These are phyloP conservation scores for Zaprionus taronus DNA, from an alignment of 1,140 invertebrate genomes.

Conservation along the genomic window DNA sequence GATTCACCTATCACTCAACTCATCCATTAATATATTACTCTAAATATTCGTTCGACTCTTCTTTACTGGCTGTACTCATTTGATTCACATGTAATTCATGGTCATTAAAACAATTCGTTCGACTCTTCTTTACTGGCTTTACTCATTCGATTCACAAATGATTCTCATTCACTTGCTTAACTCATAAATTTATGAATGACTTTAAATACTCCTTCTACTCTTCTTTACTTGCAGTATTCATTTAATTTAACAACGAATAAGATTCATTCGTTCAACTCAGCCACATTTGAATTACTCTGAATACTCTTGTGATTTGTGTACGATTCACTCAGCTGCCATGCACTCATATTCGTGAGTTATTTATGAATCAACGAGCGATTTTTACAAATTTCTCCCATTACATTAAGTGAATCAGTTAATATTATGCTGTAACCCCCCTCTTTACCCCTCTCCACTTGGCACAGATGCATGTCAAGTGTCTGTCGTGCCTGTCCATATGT, in stretches of 20 bases:
- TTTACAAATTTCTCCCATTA: constrained; percentile 11
- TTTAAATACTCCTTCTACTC: too few species aligned
- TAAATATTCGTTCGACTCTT: too few species aligned
- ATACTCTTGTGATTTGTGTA: not conserved
- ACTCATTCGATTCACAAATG: too few species aligned
- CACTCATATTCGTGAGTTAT: constrained; percentile 2
- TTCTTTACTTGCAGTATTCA: too few species aligned
- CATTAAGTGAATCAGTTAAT: constrained; percentile 34
- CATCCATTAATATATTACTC: not conserved
- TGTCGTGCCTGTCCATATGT: constrained; percentile 12
- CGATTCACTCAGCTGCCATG: constrained; percentile 1
- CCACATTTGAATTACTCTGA: not conserved
- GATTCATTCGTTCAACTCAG: not conserved
- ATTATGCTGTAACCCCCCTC: constrained; percentile 2
- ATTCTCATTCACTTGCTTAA: too few species aligned
- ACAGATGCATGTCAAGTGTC: constrained; percentile 69
- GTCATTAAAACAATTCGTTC: too few species aligned
- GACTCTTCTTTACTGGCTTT: too few species aligned
- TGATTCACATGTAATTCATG: too few species aligned
- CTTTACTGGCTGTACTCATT: too few species aligned
- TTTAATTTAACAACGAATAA: too few species aligned
- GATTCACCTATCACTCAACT: too few species aligned
- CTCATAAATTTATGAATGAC: too few species aligned
- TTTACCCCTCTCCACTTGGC: constrained; percentile 22
- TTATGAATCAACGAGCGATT: not conserved